phyloP scores from a whole-genome alignment of 2,797 vertebrate species.

The Takifugu ocellatus region DNA sequence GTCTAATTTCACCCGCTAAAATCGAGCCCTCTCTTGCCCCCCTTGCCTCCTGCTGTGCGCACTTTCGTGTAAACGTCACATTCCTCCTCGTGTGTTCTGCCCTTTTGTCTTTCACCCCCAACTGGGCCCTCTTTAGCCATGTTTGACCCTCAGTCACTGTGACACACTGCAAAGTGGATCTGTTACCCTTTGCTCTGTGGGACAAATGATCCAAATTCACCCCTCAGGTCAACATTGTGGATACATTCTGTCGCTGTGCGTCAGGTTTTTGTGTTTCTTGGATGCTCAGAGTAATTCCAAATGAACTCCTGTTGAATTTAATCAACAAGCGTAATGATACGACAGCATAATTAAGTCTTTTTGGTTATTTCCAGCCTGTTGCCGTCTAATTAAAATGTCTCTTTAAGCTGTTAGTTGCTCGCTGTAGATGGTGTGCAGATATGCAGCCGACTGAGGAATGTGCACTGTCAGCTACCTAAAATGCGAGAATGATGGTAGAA shows the following conservation, averaged over 20 bases:
- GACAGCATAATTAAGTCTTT: neutral
- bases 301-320: too few species aligned
- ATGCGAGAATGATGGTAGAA: conserved; percentile 12
- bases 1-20: too few species aligned
- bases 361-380: too few species aligned
- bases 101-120: conserved; percentile 13
- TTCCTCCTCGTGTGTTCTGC: conserved; percentile 21
- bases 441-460: conserved; percentile 9
- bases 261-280: conserved; percentile 23
- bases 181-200: too few species aligned
- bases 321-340: too few species aligned
- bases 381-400: neutral
- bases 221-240: neutral
- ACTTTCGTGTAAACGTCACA: conserved; percentile 18
- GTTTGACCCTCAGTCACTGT: conserved; percentile 1
- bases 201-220: too few species aligned
- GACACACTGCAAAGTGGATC: too few species aligned
- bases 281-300: neutral
- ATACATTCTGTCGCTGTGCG: conserved; percentile 16
- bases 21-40: conserved; percentile 1
- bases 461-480: conserved; percentile 18
- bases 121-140: conserved; percentile 16
- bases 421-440: conserved; percentile 5
- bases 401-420: conserved; percentile 1
- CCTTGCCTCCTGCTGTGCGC: neutral